Evolutionary conservation across 2,113 vertebrate genomes (phyloP).

Genomic region (Forbesichthys papilliferus): DNA sequence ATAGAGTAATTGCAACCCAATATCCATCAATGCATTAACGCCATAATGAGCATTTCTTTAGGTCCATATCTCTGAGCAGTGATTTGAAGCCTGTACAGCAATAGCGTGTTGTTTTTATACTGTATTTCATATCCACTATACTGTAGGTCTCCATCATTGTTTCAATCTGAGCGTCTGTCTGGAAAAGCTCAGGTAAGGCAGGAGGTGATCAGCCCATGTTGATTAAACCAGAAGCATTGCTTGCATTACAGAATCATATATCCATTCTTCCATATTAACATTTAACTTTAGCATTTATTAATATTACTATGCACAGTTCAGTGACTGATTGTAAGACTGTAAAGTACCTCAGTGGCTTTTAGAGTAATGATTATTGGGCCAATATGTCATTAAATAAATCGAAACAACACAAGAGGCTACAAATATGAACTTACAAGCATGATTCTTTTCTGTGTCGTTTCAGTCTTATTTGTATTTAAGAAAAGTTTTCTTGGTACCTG

Average conservation of each 20-base stretch:
- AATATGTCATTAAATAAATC: too few relatives aligned
- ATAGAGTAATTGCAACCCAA: slow-evolving; percentile 28
- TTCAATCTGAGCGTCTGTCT: slow-evolving; percentile 31
- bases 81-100: slow-evolving; percentile 32
- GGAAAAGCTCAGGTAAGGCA: slow-evolving; percentile 63
- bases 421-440: too few relatives aligned
- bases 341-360: too few relatives aligned
- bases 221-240: slow-evolving; percentile 50
- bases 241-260: slow-evolving; percentile 1
- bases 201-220: slow-evolving; percentile 68
- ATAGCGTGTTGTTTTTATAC: slow-evolving; percentile 21
- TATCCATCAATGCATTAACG: slow-evolving; percentile 43
- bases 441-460: slow-evolving; percentile 27
- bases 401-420: too few relatives aligned
- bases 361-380: too few relatives aligned
- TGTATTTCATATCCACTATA: slow-evolving; percentile 47
- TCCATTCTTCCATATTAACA: too few relatives aligned
- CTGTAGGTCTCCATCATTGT: slow-evolving; percentile 30
- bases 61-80: slow-evolving; percentile 17
- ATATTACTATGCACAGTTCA: too few relatives aligned
- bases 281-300: too few relatives aligned
- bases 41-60: slow-evolving; percentile 46
- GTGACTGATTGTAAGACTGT: too few relatives aligned
- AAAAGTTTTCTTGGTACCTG: slow-evolving; percentile 17
- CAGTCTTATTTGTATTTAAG: slow-evolving; percentile 42